Base-by-base conservation (phyloP, 1,140 invertebrate genomes). In the Drosophila sechellia region DNA sequence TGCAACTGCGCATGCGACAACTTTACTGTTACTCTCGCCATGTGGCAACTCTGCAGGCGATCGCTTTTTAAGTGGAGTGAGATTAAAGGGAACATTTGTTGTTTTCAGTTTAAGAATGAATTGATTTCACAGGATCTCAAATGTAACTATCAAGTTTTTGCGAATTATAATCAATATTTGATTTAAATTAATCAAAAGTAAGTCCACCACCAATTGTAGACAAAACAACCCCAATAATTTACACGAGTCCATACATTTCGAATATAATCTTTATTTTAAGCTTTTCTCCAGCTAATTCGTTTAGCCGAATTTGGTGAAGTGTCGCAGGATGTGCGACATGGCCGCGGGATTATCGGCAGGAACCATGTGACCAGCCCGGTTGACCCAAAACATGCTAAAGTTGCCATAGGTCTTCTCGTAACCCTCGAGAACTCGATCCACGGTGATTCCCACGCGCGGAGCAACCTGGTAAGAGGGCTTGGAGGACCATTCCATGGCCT, bases 321-420 rank as follows among this genome's bases (percentile, higher is more conserved):
- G 50, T 12, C 63, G 75, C 35, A 92, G 65, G 55, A 92, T 90
- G 27, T 90, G 68, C 0, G 79, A 75, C 91, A 92, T 92, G 17
- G 78, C 87, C 1, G 77, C 75, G 0, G 91, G 91, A 61, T 92
- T 92, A 31, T 92, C 91, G 8, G 81, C 92, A 6, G 91, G 91
- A 1, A 94, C 94, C 94, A 95, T 95, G 83, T 95, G 94, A 27
- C 94, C 94, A 43, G 94, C 93, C 17, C 94, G 93, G 25, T 94
- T 91, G 25, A 97, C 94, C 95, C 96, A 96, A 83, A 96, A 96
- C 89, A 97, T 94, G 31, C 93, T 92, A 46, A 97, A 95, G 61
- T 96, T 96, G 25, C 94, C 94, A 39, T 94, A 94, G 1, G 92
- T 90, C 79, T 96, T 96, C 27, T 94, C 93, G 77, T 95, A 96